Evolutionary conservation across 2,113 vertebrate genomes (phyloP).

Genomic region (Hippocampus abdominalis): DNA sequence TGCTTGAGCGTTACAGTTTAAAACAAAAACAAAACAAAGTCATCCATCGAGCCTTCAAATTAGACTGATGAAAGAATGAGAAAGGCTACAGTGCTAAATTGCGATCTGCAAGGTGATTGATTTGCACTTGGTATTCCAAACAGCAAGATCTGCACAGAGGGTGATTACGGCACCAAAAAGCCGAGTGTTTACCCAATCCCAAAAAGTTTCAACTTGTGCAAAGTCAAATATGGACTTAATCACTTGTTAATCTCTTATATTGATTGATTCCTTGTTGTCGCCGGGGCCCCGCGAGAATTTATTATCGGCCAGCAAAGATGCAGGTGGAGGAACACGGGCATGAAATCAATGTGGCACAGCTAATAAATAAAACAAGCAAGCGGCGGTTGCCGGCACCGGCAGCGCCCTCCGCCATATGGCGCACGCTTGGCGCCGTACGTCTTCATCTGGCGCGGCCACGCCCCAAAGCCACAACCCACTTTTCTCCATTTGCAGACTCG

Average conservation of each 20-base stretch:
- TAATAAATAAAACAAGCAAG: constrained; percentile 65
- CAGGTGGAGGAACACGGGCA: constrained; percentile 57
- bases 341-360: constrained; percentile 62
- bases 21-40: too few species aligned
- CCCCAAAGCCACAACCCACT: constrained; percentile 24
- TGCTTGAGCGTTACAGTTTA: too few species aligned
- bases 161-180: constrained; percentile 29
- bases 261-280: constrained; percentile 16
- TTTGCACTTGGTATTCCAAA: neutral
- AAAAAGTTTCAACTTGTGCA: constrained; percentile 19
- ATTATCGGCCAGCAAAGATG: constrained; percentile 16
- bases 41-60: too few species aligned
- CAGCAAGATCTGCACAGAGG: constrained; percentile 23
- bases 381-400: constrained; percentile 34
- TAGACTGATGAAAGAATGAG: too few species aligned
- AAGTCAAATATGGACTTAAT: constrained; percentile 8
- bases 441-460: constrained; percentile 25
- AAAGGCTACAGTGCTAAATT: too few species aligned
- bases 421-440: constrained; percentile 24
- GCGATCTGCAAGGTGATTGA: too few species aligned
- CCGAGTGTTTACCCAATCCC: constrained; percentile 6
- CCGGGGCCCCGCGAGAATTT: neutral
- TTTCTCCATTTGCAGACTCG: constrained; percentile 15
- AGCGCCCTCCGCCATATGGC: constrained; percentile 43
- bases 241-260: constrained; percentile 33